Conservation (phyloP, 2,888 invertebrate species). For the Agrotis segetum region DNA sequence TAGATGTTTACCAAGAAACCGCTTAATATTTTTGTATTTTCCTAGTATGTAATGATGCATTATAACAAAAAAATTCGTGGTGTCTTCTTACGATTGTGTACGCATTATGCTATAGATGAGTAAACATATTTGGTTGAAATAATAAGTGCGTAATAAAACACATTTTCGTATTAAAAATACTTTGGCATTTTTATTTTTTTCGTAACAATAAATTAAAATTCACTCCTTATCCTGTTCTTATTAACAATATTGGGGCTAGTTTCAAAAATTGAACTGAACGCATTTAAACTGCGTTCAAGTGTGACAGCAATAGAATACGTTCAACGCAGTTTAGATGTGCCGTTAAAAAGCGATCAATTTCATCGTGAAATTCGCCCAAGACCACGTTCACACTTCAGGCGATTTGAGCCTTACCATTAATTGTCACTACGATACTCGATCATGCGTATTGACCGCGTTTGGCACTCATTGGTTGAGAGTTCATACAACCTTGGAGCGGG, state of each 20-base stretch:
- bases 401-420: no score
- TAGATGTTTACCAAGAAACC: slow-evolving; percentile 84
- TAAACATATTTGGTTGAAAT: slow-evolving; percentile 90
- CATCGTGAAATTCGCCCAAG: no score
- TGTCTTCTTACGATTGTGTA: slow-evolving; percentile 89
- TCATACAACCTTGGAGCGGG: no score
- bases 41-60: slow-evolving; percentile 87
- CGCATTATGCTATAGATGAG: slow-evolving; percentile 89
- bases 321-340: no score
- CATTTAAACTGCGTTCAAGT: no score
- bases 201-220: slow-evolving; percentile 37
- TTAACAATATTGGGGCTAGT: neutral
- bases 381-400: no score
- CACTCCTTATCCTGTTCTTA: neutral
- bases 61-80: slow-evolving; percentile 79
- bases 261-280: no score
- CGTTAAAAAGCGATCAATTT: no score
- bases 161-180: slow-evolving; percentile 85
- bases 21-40: slow-evolving; percentile 91
- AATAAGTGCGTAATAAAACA: slow-evolving; percentile 91
- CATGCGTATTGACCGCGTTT: no score
- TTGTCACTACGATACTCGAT: no score
- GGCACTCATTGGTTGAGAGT: no score
- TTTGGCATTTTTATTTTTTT: slow-evolving; percentile 70
- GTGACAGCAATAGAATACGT: no score